Evolutionary conservation across 1,140 invertebrate species (phyloP).

Genomic region (Lordiphosa stackelbergi): DNA sequence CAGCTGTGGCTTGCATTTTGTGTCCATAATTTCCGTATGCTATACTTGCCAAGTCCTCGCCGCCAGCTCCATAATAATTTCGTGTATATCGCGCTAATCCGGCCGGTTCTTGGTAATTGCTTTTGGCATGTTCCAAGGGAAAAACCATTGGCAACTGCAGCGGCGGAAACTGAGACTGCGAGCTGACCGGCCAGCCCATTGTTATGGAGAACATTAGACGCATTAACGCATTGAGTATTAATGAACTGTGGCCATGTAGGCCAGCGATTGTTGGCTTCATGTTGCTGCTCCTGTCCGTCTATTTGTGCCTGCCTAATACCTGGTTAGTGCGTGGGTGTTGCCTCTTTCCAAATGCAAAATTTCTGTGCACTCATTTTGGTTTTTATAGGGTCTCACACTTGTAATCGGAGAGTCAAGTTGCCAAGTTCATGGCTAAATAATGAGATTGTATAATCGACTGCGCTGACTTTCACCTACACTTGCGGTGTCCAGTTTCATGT

Average conservation of each 20-base stretch:
- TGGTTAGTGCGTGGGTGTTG: constrained; percentile 17
- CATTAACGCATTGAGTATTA: constrained; percentile 66
- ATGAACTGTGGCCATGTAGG: constrained; percentile 36
- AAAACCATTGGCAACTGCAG: constrained; percentile 14
- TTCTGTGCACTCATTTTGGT: constrained; percentile 16
- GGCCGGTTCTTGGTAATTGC: constrained; percentile 52
- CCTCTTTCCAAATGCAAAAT: constrained; percentile 41
- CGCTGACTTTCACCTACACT: constrained; percentile 47
- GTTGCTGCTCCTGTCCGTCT: constrained; percentile 4
- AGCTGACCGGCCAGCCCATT: constrained; percentile 31
- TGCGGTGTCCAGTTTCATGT: constrained; percentile 5
- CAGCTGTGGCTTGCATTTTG: constrained; percentile 23
- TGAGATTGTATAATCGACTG: constrained; percentile 45
- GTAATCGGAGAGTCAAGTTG: constrained; percentile 45
- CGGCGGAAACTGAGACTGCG: constrained; percentile 1
- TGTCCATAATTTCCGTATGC: constrained; percentile 71
- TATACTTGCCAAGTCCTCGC: constrained; percentile 49
- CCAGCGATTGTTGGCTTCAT: constrained; percentile 24
- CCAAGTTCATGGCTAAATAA: constrained; percentile 53
- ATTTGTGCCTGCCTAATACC: constrained; percentile 19
- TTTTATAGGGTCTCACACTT: constrained; percentile 44
- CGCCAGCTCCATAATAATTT: constrained; percentile 55
- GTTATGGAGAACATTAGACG: constrained; percentile 42
- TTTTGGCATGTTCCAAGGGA: constrained; percentile 30
- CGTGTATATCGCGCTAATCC: constrained; percentile 66